phyloP scores from a whole-genome alignment of 2,113 vertebrate genomes.

The Hydrolagus affinis region DNA sequence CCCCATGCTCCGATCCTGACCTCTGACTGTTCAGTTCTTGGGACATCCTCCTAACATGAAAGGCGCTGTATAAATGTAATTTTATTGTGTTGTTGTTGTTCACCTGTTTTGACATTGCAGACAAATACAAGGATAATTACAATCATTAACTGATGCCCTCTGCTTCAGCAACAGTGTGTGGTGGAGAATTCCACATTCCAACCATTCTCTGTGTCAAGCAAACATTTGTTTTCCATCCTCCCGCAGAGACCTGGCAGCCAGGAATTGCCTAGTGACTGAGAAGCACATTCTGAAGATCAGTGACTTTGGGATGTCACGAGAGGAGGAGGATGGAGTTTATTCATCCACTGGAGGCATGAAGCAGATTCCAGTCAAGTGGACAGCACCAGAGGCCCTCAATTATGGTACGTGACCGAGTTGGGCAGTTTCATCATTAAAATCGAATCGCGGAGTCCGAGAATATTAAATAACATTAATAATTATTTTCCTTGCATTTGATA shows the following conservation, averaged over 20 bases:
- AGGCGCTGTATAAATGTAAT: no score
- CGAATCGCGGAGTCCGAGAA: neutral
- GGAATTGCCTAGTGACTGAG: slow-evolving; percentile 89
- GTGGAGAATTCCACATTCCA: no score
- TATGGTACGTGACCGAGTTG: slow-evolving; percentile 58
- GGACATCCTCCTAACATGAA: no score
- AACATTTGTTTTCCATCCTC: neutral
- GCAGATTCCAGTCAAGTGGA: slow-evolving; percentile 95
- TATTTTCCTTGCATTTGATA: no score
- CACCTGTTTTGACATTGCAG: no score
- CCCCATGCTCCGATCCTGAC: no score
- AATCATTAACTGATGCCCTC: no score
- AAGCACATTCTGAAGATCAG: slow-evolving; percentile 85
- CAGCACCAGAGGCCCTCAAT: slow-evolving; percentile 85
- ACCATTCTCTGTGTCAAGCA: neutral
- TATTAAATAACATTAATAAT: neutral
- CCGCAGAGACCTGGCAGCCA: slow-evolving; percentile 81
- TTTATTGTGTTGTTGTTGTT: no score
- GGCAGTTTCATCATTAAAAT: no score
- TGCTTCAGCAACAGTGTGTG: no score
- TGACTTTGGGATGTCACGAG: slow-evolving; percentile 95
- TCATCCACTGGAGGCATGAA: slow-evolving; percentile 74
- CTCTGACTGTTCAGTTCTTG: no score
- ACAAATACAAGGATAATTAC: no score
- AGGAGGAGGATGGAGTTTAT: slow-evolving; percentile 81